Conservation (phyloP, 92 coral and sea anemone species). For the Epizoanthus ramosus region DNA sequence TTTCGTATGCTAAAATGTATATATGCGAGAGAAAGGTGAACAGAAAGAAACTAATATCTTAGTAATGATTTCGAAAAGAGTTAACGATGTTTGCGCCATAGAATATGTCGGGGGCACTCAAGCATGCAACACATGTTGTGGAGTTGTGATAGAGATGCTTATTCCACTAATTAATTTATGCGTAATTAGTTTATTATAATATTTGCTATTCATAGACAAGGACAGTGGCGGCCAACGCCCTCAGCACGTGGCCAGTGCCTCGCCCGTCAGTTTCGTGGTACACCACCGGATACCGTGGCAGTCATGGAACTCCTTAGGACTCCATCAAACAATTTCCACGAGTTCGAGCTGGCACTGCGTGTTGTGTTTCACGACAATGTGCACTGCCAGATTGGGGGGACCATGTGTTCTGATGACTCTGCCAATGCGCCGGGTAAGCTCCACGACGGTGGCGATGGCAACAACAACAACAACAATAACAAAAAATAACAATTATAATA, state of each 20-base stretch:
- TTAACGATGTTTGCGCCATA: too few relatives aligned
- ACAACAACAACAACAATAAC: neutral
- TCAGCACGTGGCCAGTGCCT: conserved; percentile 30
- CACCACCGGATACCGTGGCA: conserved; percentile 32
- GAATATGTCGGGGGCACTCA: too few relatives aligned
- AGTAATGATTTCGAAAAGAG: too few relatives aligned
- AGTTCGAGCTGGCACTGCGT: conserved; percentile 23
- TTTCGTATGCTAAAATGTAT: too few relatives aligned
- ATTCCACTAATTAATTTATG: neutral
- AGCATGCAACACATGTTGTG: too few relatives aligned
- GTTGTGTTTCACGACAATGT: conserved; percentile 11
- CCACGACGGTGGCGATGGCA: neutral
- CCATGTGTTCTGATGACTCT: conserved; percentile 7
- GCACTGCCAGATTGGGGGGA: conserved; percentile 29
- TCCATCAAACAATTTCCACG: conserved; percentile 2
- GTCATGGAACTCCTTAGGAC: conserved; percentile 14
- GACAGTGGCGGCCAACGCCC: conserved; percentile 22
- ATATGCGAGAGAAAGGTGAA: too few relatives aligned
- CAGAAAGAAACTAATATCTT: too few relatives aligned
- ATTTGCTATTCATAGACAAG: neutral
- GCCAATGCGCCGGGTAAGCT: conserved; percentile 21
- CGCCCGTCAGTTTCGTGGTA: conserved; percentile 16
- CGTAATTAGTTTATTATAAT: neutral
- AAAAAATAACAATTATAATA: neutral
- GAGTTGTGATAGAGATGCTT: too few relatives aligned